phyloP scores from a whole-genome alignment of 2,888 invertebrate species.

The Sipunculus nudus region DNA sequence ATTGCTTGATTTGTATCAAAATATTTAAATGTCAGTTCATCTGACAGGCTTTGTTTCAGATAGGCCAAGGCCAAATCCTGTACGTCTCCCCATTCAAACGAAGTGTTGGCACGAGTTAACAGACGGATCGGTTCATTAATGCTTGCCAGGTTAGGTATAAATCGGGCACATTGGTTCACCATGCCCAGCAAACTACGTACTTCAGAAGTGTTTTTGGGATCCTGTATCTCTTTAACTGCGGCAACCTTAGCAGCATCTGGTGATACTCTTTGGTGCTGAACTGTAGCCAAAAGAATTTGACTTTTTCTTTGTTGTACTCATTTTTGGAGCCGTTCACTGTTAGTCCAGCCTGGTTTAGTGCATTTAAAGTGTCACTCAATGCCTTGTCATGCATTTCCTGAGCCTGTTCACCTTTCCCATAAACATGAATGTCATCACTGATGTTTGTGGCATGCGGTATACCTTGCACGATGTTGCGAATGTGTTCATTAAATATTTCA shows the following conservation, averaged over 20 bases:
- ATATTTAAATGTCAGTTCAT: conserved; percentile 24
- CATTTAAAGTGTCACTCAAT: conserved; percentile 4
- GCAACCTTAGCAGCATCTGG: conserved; percentile 38
- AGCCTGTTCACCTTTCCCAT: not conserved
- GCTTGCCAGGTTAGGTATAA: conserved; percentile 41
- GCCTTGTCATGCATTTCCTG: conserved; percentile 10
- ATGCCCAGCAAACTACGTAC: conserved; percentile 41
- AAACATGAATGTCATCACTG: conserved; percentile 24
- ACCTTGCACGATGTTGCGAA: conserved; percentile 11
- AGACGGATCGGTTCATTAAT: conserved; percentile 38
- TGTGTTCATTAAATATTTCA: conserved; percentile 18
- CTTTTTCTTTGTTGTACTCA: conserved; percentile 4
- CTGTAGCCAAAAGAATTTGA: not conserved
- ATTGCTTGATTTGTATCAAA: conserved; percentile 29
- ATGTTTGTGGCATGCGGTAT: conserved; percentile 14
- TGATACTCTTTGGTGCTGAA: conserved; percentile 11
- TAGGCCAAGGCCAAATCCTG: conserved; percentile 32
- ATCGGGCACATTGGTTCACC: conserved; percentile 39
- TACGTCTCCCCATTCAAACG: conserved; percentile 34
- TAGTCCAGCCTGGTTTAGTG: conserved; percentile 17
- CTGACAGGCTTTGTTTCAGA: conserved; percentile 12
- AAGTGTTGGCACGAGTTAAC: conserved; percentile 31
- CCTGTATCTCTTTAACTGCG: conserved; percentile 30
- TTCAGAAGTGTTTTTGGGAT: conserved; percentile 38
- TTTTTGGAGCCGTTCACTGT: conserved; percentile 27